phyloP scores from a whole-genome alignment of 2,797 vertebrate genomes.

The Falco cherrug region DNA sequence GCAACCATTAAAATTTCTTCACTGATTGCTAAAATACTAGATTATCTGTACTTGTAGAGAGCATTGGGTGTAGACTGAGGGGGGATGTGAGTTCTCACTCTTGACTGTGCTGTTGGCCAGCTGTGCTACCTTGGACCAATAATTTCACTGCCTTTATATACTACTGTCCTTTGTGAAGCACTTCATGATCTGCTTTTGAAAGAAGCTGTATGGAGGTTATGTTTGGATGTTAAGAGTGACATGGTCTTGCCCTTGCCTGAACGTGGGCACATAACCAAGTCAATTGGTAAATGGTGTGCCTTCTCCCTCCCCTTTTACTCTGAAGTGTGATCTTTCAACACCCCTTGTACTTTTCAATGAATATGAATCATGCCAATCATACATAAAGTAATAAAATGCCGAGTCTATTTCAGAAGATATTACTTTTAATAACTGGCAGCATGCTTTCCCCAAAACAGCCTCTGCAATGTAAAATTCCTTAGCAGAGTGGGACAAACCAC shows the following conservation, averaged over 20 bases:
- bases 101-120: background rate
- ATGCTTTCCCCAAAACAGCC: background rate
- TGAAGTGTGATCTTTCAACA: too few species aligned
- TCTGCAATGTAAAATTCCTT: background rate
- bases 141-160: background rate
- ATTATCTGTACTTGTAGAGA: background rate
- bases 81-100: background rate
- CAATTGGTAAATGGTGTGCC: background rate
- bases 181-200: background rate
- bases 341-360: too few species aligned
- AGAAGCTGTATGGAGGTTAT: background rate
- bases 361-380: background rate
- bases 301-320: too few species aligned
- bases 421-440: background rate
- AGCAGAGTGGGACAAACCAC: background rate
- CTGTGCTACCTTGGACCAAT: background rate
- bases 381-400: background rate
- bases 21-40: background rate
- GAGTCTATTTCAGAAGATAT: background rate
- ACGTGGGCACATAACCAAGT: fast-evolving
- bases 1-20: background rate
- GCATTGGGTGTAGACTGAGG: fast-evolving
- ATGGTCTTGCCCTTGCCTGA: background rate
- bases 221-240: too few species aligned
- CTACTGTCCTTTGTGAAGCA: background rate